Evolutionary conservation across 1,140 invertebrate species (phyloP).

Genomic region (Helicorthomorpha holstii): DNA sequence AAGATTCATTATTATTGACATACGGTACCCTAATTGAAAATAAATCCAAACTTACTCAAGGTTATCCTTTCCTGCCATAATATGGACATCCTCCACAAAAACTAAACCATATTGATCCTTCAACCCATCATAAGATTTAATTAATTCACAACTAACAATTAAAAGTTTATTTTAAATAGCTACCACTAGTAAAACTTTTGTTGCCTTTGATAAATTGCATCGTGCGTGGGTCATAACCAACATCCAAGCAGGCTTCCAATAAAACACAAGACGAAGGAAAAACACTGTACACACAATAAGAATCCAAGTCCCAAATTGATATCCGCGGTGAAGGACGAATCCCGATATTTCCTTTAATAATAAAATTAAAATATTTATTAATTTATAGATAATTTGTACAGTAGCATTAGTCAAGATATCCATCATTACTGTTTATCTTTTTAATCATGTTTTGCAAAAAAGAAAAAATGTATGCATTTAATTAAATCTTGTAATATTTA

Average conservation of each 20-base stretch:
- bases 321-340: slow-evolving; percentile 33
- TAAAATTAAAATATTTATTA: too few species aligned
- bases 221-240: slow-evolving; percentile 50
- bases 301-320: slow-evolving; percentile 37
- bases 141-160: neutral
- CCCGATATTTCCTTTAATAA: slow-evolving; percentile 50
- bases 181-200: slow-evolving; percentile 58
- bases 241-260: slow-evolving; percentile 68
- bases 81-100: slow-evolving; percentile 4
- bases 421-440: too few species aligned
- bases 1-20: neutral
- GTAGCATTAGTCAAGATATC: too few species aligned
- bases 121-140: neutral
- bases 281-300: slow-evolving; percentile 48
- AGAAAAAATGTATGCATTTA: too few species aligned
- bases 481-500: too few species aligned
- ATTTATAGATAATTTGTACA: too few species aligned
- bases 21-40: neutral
- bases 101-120: slow-evolving; percentile 6
- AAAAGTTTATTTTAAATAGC: slow-evolving; percentile 16
- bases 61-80: neutral
- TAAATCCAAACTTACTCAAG: neutral
- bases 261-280: slow-evolving; percentile 55
- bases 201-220: slow-evolving; percentile 50
- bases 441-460: too few species aligned